These are phyloP conservation scores for Paradoxurus hermaphroditus DNA, from an alignment of 2,113 vertebrate genomes.

Conservation along the genomic window DNA sequence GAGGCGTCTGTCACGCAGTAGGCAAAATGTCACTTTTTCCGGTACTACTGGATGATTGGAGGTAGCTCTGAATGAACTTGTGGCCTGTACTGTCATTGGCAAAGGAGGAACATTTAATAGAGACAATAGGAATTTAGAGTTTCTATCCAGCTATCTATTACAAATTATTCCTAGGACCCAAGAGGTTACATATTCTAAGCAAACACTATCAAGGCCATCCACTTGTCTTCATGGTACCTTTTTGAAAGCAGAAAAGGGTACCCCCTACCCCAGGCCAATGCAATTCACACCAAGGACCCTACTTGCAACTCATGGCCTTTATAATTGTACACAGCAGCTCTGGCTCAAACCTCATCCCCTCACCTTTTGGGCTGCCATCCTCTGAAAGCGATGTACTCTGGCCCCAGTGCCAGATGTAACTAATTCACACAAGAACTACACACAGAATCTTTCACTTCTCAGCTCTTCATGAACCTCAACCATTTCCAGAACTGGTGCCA, in stretches of 20 bases:
- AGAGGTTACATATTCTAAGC: background rate
- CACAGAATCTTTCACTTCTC: background rate
- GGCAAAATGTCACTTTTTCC: background rate
- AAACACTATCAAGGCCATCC: background rate
- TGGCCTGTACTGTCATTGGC: background rate
- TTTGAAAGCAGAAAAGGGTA: background rate
- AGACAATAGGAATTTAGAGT: background rate
- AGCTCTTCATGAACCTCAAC: background rate
- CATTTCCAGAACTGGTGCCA: background rate
- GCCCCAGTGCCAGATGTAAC: background rate
- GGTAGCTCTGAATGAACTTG: background rate
- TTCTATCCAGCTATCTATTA: background rate
- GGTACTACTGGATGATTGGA: background rate
- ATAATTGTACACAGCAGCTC: background rate
- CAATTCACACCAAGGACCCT: background rate
- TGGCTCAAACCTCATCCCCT: background rate
- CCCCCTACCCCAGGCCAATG: background rate
- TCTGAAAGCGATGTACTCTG: background rate
- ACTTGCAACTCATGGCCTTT: background rate
- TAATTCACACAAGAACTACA: background rate
- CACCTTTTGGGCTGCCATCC: background rate
- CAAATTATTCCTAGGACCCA: background rate
- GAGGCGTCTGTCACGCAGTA: background rate
- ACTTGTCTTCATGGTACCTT: background rate
- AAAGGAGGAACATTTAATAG: slow-evolving; percentile 7